Evolutionary conservation across 2,113 vertebrate species (phyloP).

Genomic region (Hirundichthys speculiger): DNA sequence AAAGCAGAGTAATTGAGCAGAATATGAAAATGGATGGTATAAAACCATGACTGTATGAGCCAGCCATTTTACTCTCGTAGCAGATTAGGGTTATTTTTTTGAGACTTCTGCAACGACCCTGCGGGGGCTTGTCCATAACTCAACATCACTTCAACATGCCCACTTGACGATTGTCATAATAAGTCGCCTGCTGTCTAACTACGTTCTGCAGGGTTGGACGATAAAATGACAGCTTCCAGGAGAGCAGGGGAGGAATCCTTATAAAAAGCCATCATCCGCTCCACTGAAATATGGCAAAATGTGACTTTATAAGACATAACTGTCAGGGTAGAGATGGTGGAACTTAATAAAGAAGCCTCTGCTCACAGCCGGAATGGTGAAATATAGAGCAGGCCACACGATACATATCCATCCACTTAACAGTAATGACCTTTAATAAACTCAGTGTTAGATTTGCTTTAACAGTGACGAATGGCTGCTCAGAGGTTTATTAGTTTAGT

Average conservation of each 20-base stretch:
- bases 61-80: not conserved
- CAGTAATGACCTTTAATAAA: constrained; percentile 74
- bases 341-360: constrained; percentile 61
- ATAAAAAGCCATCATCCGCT: constrained; percentile 59
- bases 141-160: not conserved
- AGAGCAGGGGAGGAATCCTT: constrained; percentile 27
- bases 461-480: constrained; percentile 55
- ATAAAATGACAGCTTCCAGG: constrained; percentile 37
- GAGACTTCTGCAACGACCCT: too few species aligned
- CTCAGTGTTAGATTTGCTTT: constrained; percentile 47
- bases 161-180: not conserved
- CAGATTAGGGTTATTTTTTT: not conserved
- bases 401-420: constrained; percentile 64
- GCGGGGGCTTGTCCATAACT: not conserved
- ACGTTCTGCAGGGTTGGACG: constrained; percentile 37
- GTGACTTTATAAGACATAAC: constrained; percentile 62
- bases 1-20: constrained; percentile 45
- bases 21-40: constrained; percentile 33
- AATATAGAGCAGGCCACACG: constrained; percentile 49
- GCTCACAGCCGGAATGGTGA: constrained; percentile 42
- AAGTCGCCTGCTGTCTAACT: not conserved
- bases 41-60: constrained; percentile 15
- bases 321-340: constrained; percentile 46
- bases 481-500: constrained; percentile 56
- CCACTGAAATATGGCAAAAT: constrained; percentile 57